Conservation (phyloP, 1,140 invertebrate species). For the Plodia interpunctella region DNA sequence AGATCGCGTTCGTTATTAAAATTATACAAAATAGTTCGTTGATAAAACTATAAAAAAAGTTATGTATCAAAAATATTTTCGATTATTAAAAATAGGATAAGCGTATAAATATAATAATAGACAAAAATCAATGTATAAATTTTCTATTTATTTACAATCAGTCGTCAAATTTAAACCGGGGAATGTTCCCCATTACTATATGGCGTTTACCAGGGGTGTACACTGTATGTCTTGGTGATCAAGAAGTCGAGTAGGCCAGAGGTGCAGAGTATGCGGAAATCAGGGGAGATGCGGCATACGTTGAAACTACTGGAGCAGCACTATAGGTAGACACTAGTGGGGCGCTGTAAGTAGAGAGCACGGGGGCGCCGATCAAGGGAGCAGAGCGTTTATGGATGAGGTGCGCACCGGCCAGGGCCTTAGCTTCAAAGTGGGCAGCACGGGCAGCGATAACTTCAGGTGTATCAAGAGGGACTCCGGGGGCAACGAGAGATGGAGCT, state of each 20-base stretch:
- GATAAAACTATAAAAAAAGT: too few species aligned
- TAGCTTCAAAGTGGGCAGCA: constrained; percentile 61
- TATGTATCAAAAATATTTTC: too few species aligned
- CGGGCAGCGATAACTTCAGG: constrained; percentile 72
- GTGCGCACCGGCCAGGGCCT: constrained; percentile 52
- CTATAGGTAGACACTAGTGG: constrained; percentile 35
- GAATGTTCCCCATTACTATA: constrained; percentile 34
- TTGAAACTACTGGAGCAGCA: constrained; percentile 37
- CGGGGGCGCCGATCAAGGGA: constrained; percentile 31
- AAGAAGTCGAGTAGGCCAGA: constrained; percentile 39
- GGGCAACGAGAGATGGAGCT: constrained; percentile 26
- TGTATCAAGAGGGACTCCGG: constrained; percentile 52
- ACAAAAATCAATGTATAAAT: background rate
- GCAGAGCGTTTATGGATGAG: constrained; percentile 55
- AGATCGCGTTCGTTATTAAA: too few species aligned
- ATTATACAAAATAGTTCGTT: too few species aligned
- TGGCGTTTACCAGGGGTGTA: constrained; percentile 49
- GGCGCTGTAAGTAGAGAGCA: constrained; percentile 31
- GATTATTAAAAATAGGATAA: too few species aligned
- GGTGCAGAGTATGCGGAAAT: constrained; percentile 39
- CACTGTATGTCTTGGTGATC: constrained; percentile 39
- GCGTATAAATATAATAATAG: background rate
- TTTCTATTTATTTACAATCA: constrained; percentile 45
- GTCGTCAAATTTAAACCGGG: constrained; percentile 46
- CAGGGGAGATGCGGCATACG: constrained; percentile 35